phyloP scores from a whole-genome alignment of 2,888 invertebrate species.

The Mechanitis mazaeus region DNA sequence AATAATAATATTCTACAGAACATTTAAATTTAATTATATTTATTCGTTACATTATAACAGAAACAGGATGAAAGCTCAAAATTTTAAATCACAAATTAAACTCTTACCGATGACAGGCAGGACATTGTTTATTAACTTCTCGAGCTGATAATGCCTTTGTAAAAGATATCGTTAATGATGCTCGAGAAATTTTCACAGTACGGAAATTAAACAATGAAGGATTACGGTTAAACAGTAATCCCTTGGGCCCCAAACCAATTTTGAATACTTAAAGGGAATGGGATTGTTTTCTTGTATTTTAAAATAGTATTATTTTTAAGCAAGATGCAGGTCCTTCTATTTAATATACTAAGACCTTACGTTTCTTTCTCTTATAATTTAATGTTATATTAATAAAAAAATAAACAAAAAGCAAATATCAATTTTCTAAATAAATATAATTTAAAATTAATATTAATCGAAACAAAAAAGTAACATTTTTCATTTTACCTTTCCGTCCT shows the following conservation, averaged over 20 bases:
- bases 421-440: too few relatives aligned
- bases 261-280: conserved; percentile 3
- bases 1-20: neutral
- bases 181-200: conserved; percentile 17
- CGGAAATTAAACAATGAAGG: conserved; percentile 27
- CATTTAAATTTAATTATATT: neutral
- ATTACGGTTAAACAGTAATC: conserved; percentile 12
- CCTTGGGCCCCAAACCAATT: conserved; percentile 10
- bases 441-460: too few relatives aligned
- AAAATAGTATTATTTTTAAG: too few relatives aligned
- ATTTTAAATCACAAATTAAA: conserved; percentile 5
- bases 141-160: conserved; percentile 19
- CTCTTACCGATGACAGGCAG: conserved; percentile 16
- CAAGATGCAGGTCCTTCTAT: too few relatives aligned
- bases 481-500: conserved; percentile 7
- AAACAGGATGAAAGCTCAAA: neutral
- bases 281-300: neutral
- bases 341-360: too few relatives aligned
- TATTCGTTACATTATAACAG: neutral
- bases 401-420: too few relatives aligned
- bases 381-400: too few relatives aligned
- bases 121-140: conserved; percentile 23
- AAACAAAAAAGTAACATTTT: neutral
- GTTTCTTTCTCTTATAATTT: too few relatives aligned
- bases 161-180: conserved; percentile 18